Percentiles rank a stretch among this genome's conserved stretches.
Evolutionary conservation across 2,888 invertebrate genomes (phyloP).

Genomic region (Leptinotarsa juncta): DNA sequence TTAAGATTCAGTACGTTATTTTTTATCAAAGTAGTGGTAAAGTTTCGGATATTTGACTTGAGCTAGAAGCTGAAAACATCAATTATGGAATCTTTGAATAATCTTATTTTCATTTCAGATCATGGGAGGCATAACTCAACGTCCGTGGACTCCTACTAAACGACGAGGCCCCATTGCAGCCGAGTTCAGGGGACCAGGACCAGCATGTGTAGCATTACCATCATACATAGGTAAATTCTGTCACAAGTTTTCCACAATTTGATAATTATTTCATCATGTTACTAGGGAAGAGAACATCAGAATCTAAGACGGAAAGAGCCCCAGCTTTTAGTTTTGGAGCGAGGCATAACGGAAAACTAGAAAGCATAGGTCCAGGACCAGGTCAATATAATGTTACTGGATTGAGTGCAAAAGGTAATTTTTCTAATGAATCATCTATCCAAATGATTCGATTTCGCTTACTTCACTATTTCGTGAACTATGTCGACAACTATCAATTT

Average conservation of each 20-base stretch:
- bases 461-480: no score
- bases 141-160: conserved; percentile 91
- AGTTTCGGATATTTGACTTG: no score
- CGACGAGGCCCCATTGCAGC: conserved; percentile 90
- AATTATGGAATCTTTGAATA: accelerated
- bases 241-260: neutral
- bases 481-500: no score
- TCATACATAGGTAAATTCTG: conserved; percentile 78
- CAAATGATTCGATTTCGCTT: no score
- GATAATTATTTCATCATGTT: conserved; percentile 22
- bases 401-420: conserved; percentile 81
- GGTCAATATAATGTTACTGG: conserved; percentile 92
- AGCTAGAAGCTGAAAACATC: no score
- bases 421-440: neutral
- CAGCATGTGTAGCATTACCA: conserved; percentile 85
- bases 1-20: no score
- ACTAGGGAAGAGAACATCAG: conserved; percentile 79
- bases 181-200: conserved; percentile 87
- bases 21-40: no score
- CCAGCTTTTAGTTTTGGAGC: conserved; percentile 88
- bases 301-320: conserved; percentile 81
- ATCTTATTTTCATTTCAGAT: conserved; percentile 39
- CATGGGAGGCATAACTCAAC: conserved; percentile 83
- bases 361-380: conserved; percentile 85
- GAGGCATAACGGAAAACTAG: conserved; percentile 69